Evolutionary conservation across 2,888 invertebrate genomes (phyloP).

Genomic region (Pteria penguin): DNA sequence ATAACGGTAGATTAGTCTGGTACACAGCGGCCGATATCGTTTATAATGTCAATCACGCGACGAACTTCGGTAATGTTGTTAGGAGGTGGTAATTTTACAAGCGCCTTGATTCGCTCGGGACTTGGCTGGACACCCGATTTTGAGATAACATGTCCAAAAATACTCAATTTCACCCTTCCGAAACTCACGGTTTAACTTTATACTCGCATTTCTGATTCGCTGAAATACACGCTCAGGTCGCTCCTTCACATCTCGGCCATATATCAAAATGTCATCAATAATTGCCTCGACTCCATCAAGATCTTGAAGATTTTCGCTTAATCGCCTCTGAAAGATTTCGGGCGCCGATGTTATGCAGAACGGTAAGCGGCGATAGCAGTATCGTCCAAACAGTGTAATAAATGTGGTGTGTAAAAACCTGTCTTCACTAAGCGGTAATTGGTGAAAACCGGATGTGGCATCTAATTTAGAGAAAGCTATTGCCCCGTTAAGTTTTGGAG

Average conservation of each 20-base stretch:
- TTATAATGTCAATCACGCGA: constrained; percentile 12
- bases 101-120: background rate
- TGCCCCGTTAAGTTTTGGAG: constrained; percentile 17
- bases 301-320: constrained; percentile 35
- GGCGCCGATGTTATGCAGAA: constrained; percentile 40
- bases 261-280: constrained; percentile 51
- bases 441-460: constrained; percentile 43
- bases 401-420: constrained; percentile 37
- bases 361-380: constrained; percentile 23
- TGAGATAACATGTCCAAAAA: background rate
- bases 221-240: constrained; percentile 41
- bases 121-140: constrained; percentile 1
- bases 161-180: background rate
- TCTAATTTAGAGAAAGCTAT: constrained; percentile 42
- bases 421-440: constrained; percentile 30
- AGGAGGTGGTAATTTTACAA: background rate
- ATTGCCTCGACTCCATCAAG: constrained; percentile 35
- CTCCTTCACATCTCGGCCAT: constrained; percentile 28
- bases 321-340: constrained; percentile 43
- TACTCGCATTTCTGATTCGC: constrained; percentile 14
- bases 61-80: background rate
- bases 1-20: constrained; percentile 3
- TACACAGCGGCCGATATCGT: constrained; percentile 1
- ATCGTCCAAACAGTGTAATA: constrained; percentile 31
- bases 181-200: constrained; percentile 48